Conservation (phyloP, 2,888 invertebrate species). For the Gisinianus flammeolus region DNA sequence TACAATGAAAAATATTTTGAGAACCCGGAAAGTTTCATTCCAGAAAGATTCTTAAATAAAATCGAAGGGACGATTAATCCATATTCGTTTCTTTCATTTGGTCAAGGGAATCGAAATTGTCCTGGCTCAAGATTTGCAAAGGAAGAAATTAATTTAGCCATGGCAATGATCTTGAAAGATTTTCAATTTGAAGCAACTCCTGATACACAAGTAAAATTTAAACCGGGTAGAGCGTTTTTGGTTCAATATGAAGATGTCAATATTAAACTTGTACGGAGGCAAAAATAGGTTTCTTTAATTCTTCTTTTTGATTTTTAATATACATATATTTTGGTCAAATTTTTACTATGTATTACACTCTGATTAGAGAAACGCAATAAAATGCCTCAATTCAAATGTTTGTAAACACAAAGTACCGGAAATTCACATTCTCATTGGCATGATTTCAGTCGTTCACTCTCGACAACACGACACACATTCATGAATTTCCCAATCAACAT, state of each 20-base stretch:
- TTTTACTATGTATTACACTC: too few relatives aligned
- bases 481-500: too few relatives aligned
- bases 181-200: neutral
- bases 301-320: too few relatives aligned
- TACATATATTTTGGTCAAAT: too few relatives aligned
- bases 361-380: too few relatives aligned
- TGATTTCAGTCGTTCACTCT: too few relatives aligned
- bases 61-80: constrained; percentile 48
- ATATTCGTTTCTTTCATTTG: constrained; percentile 40
- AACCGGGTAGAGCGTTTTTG: constrained; percentile 14
- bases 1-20: constrained; percentile 45
- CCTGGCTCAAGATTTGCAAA: constrained; percentile 35
- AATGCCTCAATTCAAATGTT: too few relatives aligned
- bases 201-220: constrained; percentile 15
- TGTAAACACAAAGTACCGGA: too few relatives aligned
- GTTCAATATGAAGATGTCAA: constrained; percentile 26
- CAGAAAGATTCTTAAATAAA: constrained; percentile 52
- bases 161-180: constrained; percentile 23
- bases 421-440: too few relatives aligned
- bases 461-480: too few relatives aligned
- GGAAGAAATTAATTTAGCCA: constrained; percentile 19
- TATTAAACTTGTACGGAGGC: constrained; percentile 37
- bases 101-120: constrained; percentile 43
- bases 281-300: neutral
- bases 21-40: constrained; percentile 47